Evolutionary conservation across 2,113 vertebrate species (phyloP), one percentile per base, ranked within the genome.

Genomic region (Echinops telfairi): DNA sequence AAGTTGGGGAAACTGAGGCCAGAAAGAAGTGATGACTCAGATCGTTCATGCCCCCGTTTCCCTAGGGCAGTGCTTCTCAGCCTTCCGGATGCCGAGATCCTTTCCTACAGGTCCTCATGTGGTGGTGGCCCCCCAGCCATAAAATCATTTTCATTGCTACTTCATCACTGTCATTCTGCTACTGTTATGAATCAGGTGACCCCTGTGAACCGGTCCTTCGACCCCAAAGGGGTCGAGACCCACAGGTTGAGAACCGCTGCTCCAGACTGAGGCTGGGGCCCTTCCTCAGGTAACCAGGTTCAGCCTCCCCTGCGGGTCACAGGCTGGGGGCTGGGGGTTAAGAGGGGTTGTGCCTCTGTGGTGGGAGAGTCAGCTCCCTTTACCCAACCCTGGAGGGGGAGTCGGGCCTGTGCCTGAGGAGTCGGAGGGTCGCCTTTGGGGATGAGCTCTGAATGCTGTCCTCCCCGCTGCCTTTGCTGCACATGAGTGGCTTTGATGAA

Each of bases 1-100:
- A 57, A 80, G 47, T 43, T 57, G 68, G 89, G 83, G 57, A 87
- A 89, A 38, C n/a, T 25, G 80, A 83, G 73, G 66, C 17, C 36
- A 0, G 4, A 33, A 58, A 78, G 33, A 90, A 68, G 58, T 1
- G 25, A 33, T 78, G 80, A 84, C 71, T 93, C 40, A 86, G 3
- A 0, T 47, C 38, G 16, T 62, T 62, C 47, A 53, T 53, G 47
- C 47, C 47, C 47, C 47, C 1, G 47, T 53, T 6, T 53, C 47
- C 10, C 10, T 11, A 53, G 47, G 12, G 9, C 47, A 11, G 47
- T 53, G 47, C 9, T 53, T 53, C 47, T 53, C 47, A 10, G 12
- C 47, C 12, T 11, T 53, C 47, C 47, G 5, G 9, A 53, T 53
- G 47, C 47, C 47, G 12, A 10, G 47, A 53, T 9, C 47, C 47